Evolutionary conservation across 2,113 vertebrate species (phyloP).

Genomic region (Choloepus hoffmanni): DNA sequence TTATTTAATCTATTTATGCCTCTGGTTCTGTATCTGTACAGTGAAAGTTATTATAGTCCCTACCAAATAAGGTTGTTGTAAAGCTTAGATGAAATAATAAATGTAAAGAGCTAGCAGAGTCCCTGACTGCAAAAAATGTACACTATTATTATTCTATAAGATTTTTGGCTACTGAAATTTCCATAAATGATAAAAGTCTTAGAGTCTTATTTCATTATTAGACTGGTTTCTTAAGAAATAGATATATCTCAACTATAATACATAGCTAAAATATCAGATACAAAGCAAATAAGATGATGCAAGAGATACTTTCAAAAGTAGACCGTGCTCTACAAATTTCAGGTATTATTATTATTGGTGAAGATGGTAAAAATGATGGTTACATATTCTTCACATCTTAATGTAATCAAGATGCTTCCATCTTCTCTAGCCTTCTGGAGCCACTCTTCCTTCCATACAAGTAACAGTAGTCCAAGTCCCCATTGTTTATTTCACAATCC

Average conservation of each 20-base stretch:
- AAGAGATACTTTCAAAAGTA: not conserved
- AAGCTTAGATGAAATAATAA: not conserved
- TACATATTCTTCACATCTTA: not conserved
- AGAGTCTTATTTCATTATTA: not conserved
- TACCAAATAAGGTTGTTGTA: not conserved
- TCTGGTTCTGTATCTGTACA: not conserved
- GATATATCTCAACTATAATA: not conserved
- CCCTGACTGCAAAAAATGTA: not conserved
- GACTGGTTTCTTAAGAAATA: not conserved
- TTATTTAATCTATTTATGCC: not conserved
- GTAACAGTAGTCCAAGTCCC: not conserved
- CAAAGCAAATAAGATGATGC: not conserved
- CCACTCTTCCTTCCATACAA: not conserved
- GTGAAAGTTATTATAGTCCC: not conserved
- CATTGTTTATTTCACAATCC: not conserved
- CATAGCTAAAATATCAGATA: not conserved
- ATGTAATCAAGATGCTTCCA: not conserved
- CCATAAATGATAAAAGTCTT: not conserved
- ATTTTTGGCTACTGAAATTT: not conserved
- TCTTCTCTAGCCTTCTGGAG: not conserved
- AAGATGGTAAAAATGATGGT: not conserved
- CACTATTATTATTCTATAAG: not conserved
- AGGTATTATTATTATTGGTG: not conserved
- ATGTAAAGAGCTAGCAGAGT: not conserved
- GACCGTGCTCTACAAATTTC: not conserved